These are phyloP conservation scores for Sterrhoptilus dennistouni DNA, from an alignment of 2,113 vertebrate genomes.

Conservation along the genomic window DNA sequence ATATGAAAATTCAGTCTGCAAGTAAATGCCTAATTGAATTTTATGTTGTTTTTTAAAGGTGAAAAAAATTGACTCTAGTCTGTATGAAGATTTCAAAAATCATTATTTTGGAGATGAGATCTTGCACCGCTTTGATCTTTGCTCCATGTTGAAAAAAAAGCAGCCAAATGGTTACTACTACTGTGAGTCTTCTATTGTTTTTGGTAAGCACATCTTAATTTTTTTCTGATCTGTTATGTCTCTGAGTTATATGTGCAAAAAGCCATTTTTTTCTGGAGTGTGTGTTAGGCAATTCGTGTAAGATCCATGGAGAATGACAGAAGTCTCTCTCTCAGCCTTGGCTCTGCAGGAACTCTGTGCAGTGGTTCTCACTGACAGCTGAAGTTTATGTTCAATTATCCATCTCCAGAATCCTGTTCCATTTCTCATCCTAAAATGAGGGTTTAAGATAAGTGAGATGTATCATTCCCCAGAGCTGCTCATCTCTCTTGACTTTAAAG, in stretches of 20 bases:
- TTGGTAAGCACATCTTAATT: slow-evolving; percentile 79
- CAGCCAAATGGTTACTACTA: slow-evolving; percentile 90
- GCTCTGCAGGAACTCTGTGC: background rate
- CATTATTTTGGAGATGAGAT: slow-evolving; percentile 87
- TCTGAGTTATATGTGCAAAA: background rate
- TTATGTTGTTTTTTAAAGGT: slow-evolving; percentile 78
- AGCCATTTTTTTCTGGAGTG: background rate
- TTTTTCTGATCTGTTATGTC: background rate
- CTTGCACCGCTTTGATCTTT: slow-evolving; percentile 87
- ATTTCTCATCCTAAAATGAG: background rate
- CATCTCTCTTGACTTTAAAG: background rate
- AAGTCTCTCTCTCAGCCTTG: background rate
- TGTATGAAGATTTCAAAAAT: slow-evolving; percentile 82
- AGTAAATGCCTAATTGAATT: slow-evolving; percentile 6
- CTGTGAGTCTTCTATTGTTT: slow-evolving; percentile 85
- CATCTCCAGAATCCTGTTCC: background rate
- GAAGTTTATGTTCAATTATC: background rate
- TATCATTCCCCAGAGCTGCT: background rate
- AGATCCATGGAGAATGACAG: background rate
- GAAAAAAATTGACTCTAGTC: slow-evolving; percentile 84
- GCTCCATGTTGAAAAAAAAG: slow-evolving; percentile 95
- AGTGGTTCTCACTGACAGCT: background rate
- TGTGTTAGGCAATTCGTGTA: background rate
- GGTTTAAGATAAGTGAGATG: background rate
- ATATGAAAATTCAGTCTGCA: background rate